These are phyloP conservation scores for Aythya baeri DNA, from an alignment of 2,113 vertebrate species.

Conservation along the genomic window DNA sequence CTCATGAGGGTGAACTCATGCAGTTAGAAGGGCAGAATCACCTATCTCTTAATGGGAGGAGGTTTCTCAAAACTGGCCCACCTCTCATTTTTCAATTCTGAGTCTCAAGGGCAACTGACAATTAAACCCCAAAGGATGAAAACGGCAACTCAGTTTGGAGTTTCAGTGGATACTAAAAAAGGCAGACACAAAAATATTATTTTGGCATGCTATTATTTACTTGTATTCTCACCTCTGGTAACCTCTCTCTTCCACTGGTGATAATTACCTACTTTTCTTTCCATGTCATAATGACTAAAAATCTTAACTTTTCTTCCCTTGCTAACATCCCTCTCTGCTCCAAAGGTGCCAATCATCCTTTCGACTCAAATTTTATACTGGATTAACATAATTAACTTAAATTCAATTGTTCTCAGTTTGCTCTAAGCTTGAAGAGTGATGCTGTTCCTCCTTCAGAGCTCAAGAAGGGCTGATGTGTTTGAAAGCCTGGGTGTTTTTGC, in stretches of 20 bases:
- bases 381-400: not conserved
- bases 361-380: not conserved
- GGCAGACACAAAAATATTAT: not conserved
- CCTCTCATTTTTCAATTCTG: not conserved
- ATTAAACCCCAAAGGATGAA: not conserved
- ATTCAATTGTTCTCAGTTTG: not conserved
- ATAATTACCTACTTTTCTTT: not conserved
- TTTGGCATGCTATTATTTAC: not conserved
- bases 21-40: not conserved
- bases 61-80: not conserved
- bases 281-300: not conserved
- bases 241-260: not conserved
- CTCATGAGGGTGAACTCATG: not conserved
- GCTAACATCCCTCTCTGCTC: not conserved
- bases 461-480: not conserved
- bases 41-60: rapidly evolving
- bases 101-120: not conserved
- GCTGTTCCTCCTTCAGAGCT: not conserved
- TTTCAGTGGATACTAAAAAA: not conserved
- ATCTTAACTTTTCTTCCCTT: not conserved
- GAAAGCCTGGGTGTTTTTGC: not conserved
- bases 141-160: not conserved
- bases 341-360: not conserved
- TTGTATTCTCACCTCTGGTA: not conserved
- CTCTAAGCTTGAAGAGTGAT: not conserved